Evolutionary conservation across 2,888 invertebrate species (phyloP).

Genomic region (Clistopyga incitator): DNA sequence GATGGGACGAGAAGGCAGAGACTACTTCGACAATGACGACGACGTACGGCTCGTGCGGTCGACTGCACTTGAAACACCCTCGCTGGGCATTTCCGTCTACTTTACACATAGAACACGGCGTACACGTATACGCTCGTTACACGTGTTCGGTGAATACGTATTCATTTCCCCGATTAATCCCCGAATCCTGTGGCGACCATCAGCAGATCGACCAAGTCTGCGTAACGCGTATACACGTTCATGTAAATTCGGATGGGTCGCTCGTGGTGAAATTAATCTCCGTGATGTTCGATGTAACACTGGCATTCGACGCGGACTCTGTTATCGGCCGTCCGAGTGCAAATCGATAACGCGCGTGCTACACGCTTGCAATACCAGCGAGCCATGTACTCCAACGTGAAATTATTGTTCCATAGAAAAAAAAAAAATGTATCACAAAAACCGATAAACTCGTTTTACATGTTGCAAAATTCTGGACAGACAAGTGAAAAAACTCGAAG

Average conservation of each 20-base stretch:
- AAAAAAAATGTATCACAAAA: slow-evolving; percentile 18
- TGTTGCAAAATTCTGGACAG: background rate
- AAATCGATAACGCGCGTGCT: slow-evolving; percentile 60
- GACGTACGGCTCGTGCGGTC: slow-evolving; percentile 49
- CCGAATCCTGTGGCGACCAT: slow-evolving; percentile 54
- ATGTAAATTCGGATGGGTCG: slow-evolving; percentile 59
- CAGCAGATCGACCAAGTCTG: slow-evolving; percentile 47
- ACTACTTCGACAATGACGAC: slow-evolving; percentile 31
- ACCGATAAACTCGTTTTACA: background rate
- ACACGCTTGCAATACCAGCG: slow-evolving; percentile 30
- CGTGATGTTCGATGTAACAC: slow-evolving; percentile 62
- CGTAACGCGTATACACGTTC: slow-evolving; percentile 49
- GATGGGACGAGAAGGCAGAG: background rate
- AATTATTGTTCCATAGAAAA: slow-evolving; percentile 26
- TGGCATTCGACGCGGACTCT: slow-evolving; percentile 28
- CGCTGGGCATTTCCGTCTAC: slow-evolving; percentile 53
- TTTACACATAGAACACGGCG: slow-evolving; percentile 35
- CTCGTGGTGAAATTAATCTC: slow-evolving; percentile 67
- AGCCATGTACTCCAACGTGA: slow-evolving; percentile 43
- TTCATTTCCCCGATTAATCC: slow-evolving; percentile 64
- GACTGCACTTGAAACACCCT: slow-evolving; percentile 62
- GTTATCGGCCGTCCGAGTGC: slow-evolving; percentile 50
- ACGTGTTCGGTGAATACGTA: slow-evolving; percentile 31
- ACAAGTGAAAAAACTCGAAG: background rate
- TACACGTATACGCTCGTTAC: slow-evolving; percentile 23